phyloP scores from a whole-genome alignment of 2,113 vertebrate genomes.

The Hemicordylus capensis region DNA sequence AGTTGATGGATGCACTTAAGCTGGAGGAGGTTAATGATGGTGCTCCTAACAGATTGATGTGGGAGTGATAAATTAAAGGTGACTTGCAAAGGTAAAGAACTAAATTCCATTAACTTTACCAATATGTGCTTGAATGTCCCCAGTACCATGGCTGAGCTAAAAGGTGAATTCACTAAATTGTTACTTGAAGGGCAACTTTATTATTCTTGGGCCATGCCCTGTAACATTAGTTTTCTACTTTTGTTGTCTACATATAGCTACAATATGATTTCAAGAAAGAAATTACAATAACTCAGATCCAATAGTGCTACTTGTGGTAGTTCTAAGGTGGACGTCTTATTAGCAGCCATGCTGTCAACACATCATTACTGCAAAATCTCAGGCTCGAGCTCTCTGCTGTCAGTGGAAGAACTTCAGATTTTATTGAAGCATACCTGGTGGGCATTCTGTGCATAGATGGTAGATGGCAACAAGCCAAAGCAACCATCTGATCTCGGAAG shows the following conservation, averaged over 20 bases:
- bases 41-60: constrained; percentile 50
- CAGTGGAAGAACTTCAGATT: not conserved
- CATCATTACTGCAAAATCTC: not conserved
- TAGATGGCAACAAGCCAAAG: too few species aligned
- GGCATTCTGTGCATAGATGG: too few species aligned
- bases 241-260: not conserved
- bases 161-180: not conserved
- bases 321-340: constrained; percentile 14
- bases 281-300: not conserved
- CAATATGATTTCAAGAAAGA: constrained; percentile 4
- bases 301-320: not conserved
- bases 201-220: not conserved
- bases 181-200: constrained; percentile 8
- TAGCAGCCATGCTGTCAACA: not conserved
- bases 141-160: not conserved
- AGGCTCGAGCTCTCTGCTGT: not conserved
- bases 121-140: not conserved
- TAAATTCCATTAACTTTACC: constrained; percentile 34
- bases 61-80: constrained; percentile 52
- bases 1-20: constrained; percentile 46
- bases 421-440: not conserved
- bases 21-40: constrained; percentile 39
- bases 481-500: too few species aligned
- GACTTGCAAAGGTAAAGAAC: constrained; percentile 42
- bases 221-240: not conserved